Evolutionary conservation across 2,797 vertebrate species (phyloP).

Genomic region (Spheniscus humboldti): DNA sequence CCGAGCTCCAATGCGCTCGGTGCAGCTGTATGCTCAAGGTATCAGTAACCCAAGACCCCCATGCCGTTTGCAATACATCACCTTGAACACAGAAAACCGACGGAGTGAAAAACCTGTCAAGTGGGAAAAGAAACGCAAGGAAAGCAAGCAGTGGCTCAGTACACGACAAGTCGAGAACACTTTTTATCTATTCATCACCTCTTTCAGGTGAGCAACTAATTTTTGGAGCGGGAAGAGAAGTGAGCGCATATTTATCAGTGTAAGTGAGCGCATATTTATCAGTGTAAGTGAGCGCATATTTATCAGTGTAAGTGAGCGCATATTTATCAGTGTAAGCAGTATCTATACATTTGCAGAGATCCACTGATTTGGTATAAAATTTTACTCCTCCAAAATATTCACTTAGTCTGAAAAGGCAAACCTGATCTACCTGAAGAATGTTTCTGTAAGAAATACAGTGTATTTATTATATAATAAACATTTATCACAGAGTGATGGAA

Average conservation of each 20-base stretch:
- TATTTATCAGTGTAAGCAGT: neutral
- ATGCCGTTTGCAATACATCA: neutral
- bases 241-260: neutral
- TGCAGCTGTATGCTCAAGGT: neutral
- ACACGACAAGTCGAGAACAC: neutral
- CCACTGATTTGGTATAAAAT: neutral
- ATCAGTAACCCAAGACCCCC: neutral
- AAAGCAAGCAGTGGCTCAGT: neutral
- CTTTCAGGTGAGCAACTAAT: neutral
- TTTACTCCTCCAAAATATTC: neutral
- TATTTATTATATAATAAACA: neutral
- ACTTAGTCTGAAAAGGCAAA: neutral
- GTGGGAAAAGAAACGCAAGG: neutral
- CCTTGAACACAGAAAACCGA: neutral
- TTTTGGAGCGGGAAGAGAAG: neutral
- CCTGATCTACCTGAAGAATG: neutral
- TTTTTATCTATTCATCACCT: neutral
- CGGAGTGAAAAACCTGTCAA: neutral
- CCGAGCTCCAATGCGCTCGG: neutral
- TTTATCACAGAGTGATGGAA: neutral
- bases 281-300: neutral
- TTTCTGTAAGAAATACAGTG: neutral
- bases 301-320: neutral
- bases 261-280: neutral
- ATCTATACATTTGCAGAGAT: neutral